Conservation (phyloP, 2,113 vertebrate species). For the Ornithorhynchus anatinus region DNA sequence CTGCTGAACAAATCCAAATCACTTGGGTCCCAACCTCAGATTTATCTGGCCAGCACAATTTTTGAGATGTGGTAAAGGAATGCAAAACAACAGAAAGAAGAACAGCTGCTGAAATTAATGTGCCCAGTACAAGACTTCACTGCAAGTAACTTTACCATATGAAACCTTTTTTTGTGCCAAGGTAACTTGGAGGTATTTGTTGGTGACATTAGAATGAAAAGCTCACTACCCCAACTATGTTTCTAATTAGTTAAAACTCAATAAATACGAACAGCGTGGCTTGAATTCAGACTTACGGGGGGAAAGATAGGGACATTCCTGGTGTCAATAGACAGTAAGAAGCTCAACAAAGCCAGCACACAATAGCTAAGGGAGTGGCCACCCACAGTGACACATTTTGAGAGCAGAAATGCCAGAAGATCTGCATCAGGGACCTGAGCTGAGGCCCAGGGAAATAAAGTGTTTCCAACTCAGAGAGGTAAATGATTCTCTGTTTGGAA, state of each 20-base stretch:
- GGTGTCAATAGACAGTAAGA: slow-evolving; percentile 45
- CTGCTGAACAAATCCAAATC: too few relatives aligned
- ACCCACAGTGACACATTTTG: slow-evolving; percentile 61
- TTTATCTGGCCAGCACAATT: not conserved
- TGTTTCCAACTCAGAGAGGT: slow-evolving; percentile 41
- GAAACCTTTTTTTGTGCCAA: slow-evolving; percentile 2
- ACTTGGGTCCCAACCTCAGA: too few relatives aligned
- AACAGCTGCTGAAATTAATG: slow-evolving; percentile 4
- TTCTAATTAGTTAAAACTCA: slow-evolving; percentile 47
- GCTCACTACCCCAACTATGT: not conserved
- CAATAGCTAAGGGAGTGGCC: slow-evolving; percentile 39
- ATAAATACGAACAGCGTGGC: slow-evolving; percentile 15
- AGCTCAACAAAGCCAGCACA: slow-evolving; percentile 33
- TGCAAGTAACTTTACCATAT: slow-evolving; percentile 1
- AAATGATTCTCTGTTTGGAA: slow-evolving; percentile 42
- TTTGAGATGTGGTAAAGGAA: not conserved
- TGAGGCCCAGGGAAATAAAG: slow-evolving; percentile 51
- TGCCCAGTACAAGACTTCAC: slow-evolving; percentile 31
- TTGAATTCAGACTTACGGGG: slow-evolving; percentile 40
- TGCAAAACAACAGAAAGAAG: not conserved
- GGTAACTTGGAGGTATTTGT: not conserved
- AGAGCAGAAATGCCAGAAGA: slow-evolving; percentile 45
- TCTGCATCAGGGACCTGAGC: slow-evolving; percentile 47
- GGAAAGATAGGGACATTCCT: slow-evolving; percentile 47
- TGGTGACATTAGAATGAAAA: slow-evolving; percentile 9